Conservation (phyloP, 2,113 vertebrate genomes). For the Solea senegalensis region DNA sequence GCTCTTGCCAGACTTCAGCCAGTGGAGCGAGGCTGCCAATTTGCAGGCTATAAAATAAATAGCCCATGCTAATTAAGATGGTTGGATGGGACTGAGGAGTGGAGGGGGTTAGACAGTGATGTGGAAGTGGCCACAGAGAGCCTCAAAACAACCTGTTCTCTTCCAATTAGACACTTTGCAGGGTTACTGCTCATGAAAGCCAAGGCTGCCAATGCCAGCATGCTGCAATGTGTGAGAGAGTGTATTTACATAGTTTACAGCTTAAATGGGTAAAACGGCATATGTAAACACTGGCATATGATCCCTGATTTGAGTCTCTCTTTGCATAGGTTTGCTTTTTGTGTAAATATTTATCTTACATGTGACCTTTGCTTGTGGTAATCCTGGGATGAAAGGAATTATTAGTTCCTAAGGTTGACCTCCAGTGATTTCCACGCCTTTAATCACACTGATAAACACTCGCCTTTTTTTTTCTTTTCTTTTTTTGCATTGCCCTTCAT, state of each 20-base stretch:
- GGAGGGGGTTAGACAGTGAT: constrained; percentile 46
- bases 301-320: constrained; percentile 20
- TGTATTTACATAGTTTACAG: constrained; percentile 49
- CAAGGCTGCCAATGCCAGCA: constrained; percentile 24
- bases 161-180: constrained; percentile 69
- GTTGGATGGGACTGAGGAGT: constrained; percentile 61
- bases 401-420: constrained; percentile 25
- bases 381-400: constrained; percentile 28
- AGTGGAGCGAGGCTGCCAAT: constrained; percentile 70
- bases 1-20: constrained; percentile 58
- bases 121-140: constrained; percentile 58
- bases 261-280: constrained; percentile 28
- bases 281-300: constrained; percentile 29
- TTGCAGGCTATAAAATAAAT: constrained; percentile 79
- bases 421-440: constrained; percentile 28
- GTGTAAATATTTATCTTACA: constrained; percentile 36
- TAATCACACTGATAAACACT: constrained; percentile 54
- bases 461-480: too few species aligned
- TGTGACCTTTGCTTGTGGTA: constrained; percentile 52
- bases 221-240: constrained; percentile 26
- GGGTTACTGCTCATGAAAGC: constrained; percentile 45
- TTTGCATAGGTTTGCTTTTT: constrained; percentile 39
- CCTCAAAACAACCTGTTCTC: constrained; percentile 73
- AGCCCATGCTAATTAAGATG: constrained; percentile 77
- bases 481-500: constrained; percentile 48